Percentiles rank a stretch among this genome's conserved stretches.
Evolutionary conservation across 2,113 vertebrate species (phyloP).

Genomic region (Seriola dumerili): DNA sequence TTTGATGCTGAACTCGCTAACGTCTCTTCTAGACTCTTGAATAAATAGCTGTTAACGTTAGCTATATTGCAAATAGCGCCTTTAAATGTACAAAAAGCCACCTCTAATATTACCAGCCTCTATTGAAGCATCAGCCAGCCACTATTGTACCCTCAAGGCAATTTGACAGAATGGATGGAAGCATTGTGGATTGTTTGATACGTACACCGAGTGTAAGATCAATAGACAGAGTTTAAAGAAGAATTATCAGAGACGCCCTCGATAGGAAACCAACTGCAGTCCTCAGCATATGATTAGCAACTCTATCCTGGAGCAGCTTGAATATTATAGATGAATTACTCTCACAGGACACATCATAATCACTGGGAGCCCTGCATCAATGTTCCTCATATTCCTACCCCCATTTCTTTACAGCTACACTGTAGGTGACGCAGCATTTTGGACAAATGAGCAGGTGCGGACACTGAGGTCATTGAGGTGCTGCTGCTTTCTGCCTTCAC

Average conservation of each 20-base stretch:
- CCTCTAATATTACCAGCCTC: too few species aligned
- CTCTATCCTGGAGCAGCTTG: slow-evolving; percentile 28
- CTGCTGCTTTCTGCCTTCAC: slow-evolving; percentile 8
- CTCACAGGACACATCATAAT: slow-evolving; percentile 42
- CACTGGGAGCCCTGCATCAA: slow-evolving; percentile 16
- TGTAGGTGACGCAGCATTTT: slow-evolving; percentile 34
- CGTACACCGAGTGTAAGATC: not conserved
- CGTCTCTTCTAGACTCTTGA: too few species aligned
- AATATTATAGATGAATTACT: slow-evolving; percentile 46
- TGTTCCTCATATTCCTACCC: not conserved
- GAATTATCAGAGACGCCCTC: not conserved
- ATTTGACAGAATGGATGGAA: not conserved
- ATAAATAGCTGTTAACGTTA: too few species aligned
- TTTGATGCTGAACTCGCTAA: too few species aligned
- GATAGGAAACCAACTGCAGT: not conserved
- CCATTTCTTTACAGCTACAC: not conserved
- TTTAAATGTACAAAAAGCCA: too few species aligned
- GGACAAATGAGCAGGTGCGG: not conserved
- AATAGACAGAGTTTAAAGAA: not conserved
- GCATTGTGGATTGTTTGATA: not conserved
- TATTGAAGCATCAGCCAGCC: too few species aligned
- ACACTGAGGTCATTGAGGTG: slow-evolving; percentile 31
- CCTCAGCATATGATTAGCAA: slow-evolving; percentile 14
- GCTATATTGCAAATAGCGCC: too few species aligned
- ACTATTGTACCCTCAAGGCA: too few species aligned